phyloP scores from a whole-genome alignment of 2,113 vertebrate species.

The Podarcis muralis region DNA sequence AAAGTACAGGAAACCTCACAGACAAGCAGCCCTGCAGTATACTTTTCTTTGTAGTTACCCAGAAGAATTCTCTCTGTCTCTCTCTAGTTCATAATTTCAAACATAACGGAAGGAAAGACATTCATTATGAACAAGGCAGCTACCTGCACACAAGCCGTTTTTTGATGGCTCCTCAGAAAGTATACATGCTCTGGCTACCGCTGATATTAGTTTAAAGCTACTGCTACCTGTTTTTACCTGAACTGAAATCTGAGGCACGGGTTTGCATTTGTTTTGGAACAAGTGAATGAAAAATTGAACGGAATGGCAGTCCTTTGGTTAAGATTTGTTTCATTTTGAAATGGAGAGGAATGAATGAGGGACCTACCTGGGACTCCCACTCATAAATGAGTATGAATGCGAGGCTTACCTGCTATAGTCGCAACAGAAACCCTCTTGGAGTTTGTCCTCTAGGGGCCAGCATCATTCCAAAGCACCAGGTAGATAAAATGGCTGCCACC shows the following conservation, averaged over 20 bases:
- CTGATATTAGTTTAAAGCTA: neutral
- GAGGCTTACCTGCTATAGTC: neutral
- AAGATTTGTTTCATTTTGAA: neutral
- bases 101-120: conserved; percentile 8
- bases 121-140: conserved; percentile 6
- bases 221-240: neutral
- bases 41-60: conserved; percentile 42
- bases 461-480: neutral
- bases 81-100: conserved; percentile 42
- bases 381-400: neutral
- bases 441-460: neutral
- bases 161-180: neutral
- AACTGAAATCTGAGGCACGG: neutral
- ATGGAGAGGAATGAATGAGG: neutral
- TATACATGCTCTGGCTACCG: neutral
- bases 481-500: neutral
- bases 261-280: neutral
- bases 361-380: neutral
- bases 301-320: neutral
- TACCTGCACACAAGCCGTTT: neutral
- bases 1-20: conserved; percentile 53
- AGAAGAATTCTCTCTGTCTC: conserved; percentile 36
- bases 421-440: neutral
- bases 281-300: neutral
- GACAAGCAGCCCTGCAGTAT: conserved; percentile 42